Conservation (phyloP, 35 echinoderm and acorn worm species). For the Anneissia japonica region DNA sequence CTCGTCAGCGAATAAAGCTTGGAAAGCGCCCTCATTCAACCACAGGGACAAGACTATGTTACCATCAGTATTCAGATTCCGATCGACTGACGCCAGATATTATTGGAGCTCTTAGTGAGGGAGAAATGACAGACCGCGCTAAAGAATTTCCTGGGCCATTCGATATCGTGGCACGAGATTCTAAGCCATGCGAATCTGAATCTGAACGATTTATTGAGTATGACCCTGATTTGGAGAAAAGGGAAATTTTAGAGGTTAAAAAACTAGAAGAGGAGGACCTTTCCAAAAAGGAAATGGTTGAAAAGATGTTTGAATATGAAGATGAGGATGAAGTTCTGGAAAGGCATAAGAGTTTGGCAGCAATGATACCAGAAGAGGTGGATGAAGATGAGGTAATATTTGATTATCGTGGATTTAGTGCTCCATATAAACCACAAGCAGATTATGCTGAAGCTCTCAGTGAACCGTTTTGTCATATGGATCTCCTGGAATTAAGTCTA, state of each 20-base stretch:
- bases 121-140: conserved; percentile 11
- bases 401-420: conserved; percentile 51
- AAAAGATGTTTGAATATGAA: conserved; percentile 31
- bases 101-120: conserved; percentile 38
- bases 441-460: conserved; percentile 58
- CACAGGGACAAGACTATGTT: not conserved
- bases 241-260: not conserved
- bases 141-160: conserved; percentile 51
- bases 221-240: not conserved
- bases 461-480: conserved; percentile 80
- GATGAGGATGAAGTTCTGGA: conserved; percentile 25
- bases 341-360: not conserved
- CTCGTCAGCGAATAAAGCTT: not conserved
- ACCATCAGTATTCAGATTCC: not conserved
- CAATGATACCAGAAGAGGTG: conserved; percentile 55
- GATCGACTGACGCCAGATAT: conserved; percentile 65
- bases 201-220: conserved; percentile 30
- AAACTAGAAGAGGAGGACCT: conserved; percentile 19
- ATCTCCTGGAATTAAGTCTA: conserved; percentile 68
- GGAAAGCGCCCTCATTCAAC: not conserved
- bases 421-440: conserved; percentile 43
- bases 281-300: conserved; percentile 27
- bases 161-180: conserved; percentile 60
- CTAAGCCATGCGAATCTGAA: conserved; percentile 6
- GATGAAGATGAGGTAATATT: conserved; percentile 43